Evolutionary conservation across 2,797 vertebrate species (phyloP).

Genomic region (Chromis chromis): DNA sequence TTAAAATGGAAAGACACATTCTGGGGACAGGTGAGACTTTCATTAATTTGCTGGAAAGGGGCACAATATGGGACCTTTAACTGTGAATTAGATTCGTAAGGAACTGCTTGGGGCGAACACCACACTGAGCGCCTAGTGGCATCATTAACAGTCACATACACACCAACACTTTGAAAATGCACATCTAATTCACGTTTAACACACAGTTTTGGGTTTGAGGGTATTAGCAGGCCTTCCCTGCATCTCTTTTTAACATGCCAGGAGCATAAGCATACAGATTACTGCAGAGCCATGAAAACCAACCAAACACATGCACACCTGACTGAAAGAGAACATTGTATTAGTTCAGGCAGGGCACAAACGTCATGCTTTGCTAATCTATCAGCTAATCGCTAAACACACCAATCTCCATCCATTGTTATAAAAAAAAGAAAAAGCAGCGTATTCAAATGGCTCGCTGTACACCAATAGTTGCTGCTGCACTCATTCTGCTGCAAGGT

Average conservation of each 20-base stretch:
- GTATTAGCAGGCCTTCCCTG: constrained; percentile 53
- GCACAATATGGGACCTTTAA: not conserved
- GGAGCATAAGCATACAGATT: constrained; percentile 49
- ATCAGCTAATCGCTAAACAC: constrained; percentile 51
- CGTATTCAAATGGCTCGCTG: constrained; percentile 27
- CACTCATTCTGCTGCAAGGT: constrained; percentile 19
- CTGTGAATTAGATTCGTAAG: not conserved
- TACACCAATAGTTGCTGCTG: constrained; percentile 16
- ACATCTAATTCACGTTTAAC: not conserved
- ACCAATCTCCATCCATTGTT: constrained; percentile 7
- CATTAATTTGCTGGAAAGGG: too few species aligned
- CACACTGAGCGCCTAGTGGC: too few species aligned
- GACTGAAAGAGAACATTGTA: constrained; percentile 39
- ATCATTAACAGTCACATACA: not conserved
- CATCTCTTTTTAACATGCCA: constrained; percentile 38
- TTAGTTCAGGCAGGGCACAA: constrained; percentile 51
- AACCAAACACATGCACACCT: constrained; percentile 55
- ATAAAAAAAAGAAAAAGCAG: not conserved
- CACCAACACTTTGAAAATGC: not conserved
- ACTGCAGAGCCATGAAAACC: constrained; percentile 45
- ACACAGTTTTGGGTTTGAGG: constrained; percentile 4
- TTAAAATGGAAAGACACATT: too few species aligned
- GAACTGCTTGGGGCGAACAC: not conserved
- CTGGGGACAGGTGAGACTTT: too few species aligned
- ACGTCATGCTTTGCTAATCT: constrained; percentile 51